Evolutionary conservation across 2,113 vertebrate species (phyloP).

Genomic region (Oreocharis arfaki): DNA sequence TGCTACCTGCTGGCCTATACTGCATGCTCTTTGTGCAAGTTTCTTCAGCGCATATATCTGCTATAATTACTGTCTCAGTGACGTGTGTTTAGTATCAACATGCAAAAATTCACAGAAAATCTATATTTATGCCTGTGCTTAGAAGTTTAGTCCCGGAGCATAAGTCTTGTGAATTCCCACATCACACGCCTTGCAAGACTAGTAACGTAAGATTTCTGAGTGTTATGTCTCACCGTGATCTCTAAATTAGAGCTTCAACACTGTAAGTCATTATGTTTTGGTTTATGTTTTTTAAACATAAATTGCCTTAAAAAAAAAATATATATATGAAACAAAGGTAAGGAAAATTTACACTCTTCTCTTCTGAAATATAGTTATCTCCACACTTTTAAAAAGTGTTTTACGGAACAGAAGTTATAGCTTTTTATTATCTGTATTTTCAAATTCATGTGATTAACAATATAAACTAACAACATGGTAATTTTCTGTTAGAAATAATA

Average conservation of each 20-base stretch:
- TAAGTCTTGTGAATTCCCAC: neutral
- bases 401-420: neutral
- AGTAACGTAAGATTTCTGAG: neutral
- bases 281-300: neutral
- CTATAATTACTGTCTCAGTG: neutral
- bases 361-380: neutral
- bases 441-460: neutral
- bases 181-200: neutral
- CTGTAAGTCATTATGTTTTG: neutral
- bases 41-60: neutral
- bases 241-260: neutral
- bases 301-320: neutral
- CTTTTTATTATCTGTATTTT: neutral
- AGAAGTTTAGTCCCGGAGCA: neutral
- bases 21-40: neutral
- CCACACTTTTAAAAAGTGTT: neutral
- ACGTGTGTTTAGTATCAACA: accelerated
- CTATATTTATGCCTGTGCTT: neutral
- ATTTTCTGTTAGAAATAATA: neutral
- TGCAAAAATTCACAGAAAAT: neutral
- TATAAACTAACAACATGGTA: neutral
- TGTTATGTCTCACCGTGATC: neutral
- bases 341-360: neutral
- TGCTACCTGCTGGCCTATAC: neutral
- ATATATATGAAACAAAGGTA: neutral